Percentiles rank a stretch among this genome's conserved stretches.
Evolutionary conservation across 2,113 vertebrate genomes (phyloP).

Genomic region (Hyperoodon ampullatus): DNA sequence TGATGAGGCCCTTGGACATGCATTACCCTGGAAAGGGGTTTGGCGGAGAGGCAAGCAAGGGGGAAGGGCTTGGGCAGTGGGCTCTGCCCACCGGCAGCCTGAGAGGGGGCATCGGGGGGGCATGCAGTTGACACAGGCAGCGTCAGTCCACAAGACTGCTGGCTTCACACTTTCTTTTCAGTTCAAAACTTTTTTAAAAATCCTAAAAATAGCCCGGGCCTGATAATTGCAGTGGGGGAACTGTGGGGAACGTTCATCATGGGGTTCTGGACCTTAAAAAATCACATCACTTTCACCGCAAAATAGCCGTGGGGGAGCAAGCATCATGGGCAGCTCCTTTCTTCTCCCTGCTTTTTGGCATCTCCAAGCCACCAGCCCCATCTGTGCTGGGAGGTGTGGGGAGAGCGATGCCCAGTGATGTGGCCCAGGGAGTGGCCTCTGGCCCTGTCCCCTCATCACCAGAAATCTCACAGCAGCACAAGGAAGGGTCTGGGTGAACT

Average conservation of each 20-base stretch:
- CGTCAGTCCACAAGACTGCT: neutral
- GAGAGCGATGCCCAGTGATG: neutral
- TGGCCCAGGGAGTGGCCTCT: neutral
- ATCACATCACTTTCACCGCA: slow-evolving; percentile 8
- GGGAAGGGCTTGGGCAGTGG: neutral
- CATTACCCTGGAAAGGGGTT: neutral
- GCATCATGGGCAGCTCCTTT: neutral
- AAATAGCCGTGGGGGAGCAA: neutral
- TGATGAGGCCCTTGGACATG: neutral
- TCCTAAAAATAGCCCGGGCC: slow-evolving; percentile 53
- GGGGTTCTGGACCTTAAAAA: neutral
- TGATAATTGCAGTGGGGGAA: neutral
- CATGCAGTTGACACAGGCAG: neutral
- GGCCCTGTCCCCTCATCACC: neutral
- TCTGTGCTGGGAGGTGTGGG: too few species aligned
- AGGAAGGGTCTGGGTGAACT: neutral
- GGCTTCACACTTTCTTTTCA: slow-evolving; percentile 42
- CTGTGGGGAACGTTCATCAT: neutral
- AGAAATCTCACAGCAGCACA: neutral
- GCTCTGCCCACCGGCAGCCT: neutral
- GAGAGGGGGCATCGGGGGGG: neutral
- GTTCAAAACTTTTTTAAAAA: slow-evolving; percentile 42
- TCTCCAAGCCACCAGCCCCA: neutral
- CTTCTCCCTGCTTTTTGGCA: neutral
- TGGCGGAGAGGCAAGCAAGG: neutral